Evolutionary conservation across 2,797 vertebrate genomes (phyloP), one percentile per base, ranked within the genome.

Genomic region (Dendrocincla fuliginosa): DNA sequence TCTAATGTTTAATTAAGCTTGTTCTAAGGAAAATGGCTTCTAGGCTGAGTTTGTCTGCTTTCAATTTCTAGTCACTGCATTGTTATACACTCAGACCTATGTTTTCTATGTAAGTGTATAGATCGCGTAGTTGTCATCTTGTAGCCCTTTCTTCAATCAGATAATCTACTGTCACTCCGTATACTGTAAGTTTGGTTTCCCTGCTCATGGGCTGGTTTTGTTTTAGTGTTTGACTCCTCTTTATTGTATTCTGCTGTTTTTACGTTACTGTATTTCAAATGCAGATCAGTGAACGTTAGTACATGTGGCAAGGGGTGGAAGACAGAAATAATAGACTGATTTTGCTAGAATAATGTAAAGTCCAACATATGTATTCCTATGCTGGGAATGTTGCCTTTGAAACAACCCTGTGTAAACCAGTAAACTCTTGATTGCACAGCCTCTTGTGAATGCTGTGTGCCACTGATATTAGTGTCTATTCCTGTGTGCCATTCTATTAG

Each of bases 281-380:
- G 6, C 27, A 50, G 28, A 35, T n/a, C 33, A 53, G 5, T 64
- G 30, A 74, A 53, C 25, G 14, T 35, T 11, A 44, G 33, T 17
- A 79, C 22, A 6, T 0, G 1, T 63, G n/a, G 44, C 32, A 69
- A 68, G 20, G 49, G 14, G 20, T 47, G 17, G 19, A 60, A 16
- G 28, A 49, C 30, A 83, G 27, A 79, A 78, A 42, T 18, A 82
- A 20, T 4, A 53, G 6, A 22, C 11, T 3, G 3, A 9, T 28
- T 64, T 74, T 75, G 35, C 50, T 69, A 53, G 11, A 56, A 55
- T 32, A 27, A 44, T 4, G 15, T 59, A 1, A 63, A 74, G 16
- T 16, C 39, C 33, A 57, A 42, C 5, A 11, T 4, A 57, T 0
- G 3, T 27, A 28, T 59, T 64, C 5, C 39, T 41, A n/a, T 2